Base-by-base conservation (phyloP, 92 coral and sea anemone genomes). In the Parazoanthus darwini region DNA sequence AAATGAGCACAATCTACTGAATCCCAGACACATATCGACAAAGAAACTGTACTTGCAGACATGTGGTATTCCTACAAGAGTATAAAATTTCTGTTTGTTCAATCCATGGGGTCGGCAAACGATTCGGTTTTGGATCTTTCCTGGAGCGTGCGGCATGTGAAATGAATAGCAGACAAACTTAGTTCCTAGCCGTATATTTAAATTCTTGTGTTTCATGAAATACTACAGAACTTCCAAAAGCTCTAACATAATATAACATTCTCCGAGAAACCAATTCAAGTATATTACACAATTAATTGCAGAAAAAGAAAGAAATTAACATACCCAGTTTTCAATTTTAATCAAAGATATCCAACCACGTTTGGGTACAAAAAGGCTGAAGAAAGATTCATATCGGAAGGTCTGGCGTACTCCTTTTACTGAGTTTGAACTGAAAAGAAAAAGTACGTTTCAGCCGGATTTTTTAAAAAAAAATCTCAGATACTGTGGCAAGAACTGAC, bases 71-170 rank as follows among this genome's bases (percentile, higher is more conserved):
- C 36, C 46, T 46, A 71, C 77, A 43, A 43, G 26, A 46, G 87
- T 84, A 84, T 84, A 84, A 50, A 71, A 72, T 84, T 84, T 84
- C 87, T 84, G 79, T 84, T 84, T 84, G 79, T 70, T 71, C 87
- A 84, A 71, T 84, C 87, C 87, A 84, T 84, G 87, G 87, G 87
- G 87, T 84, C 87, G 44, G 2, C 59, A 29, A 73, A 44, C 86
- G 58, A 82, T 82, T 68, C 56, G 13, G 37, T 68, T 68, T 13
- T 29, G 68, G 11, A 68, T 84, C 15, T 83, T 84, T 71, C 87
- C 87, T 43, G 87, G 87, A 46, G 87, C 39, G 87, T 38, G 29
- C 51, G 87, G 87, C 43, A 72, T 84, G 38, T 29, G 68, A 71
- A 71, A 70, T 65, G 18, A 54, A 54, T 63, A 76, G 80, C 51